Percentiles rank a stretch among this genome's conserved stretches.
Evolutionary conservation across 64 coral and sea anemone genomes (phyloP).

Genomic region (Montipora capricornis): DNA sequence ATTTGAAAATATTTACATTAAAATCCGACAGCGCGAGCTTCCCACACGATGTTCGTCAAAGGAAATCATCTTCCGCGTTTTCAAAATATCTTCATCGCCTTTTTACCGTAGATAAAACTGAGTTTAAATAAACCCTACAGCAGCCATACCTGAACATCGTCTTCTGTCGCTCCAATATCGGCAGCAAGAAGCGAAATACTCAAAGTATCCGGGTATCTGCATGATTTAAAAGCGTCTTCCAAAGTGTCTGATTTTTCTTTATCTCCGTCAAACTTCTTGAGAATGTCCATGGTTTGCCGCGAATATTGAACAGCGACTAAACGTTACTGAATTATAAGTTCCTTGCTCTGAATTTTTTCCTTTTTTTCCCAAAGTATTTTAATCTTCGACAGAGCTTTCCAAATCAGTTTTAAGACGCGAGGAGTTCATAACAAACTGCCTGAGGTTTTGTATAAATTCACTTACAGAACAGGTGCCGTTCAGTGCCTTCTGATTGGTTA

Average conservation of each 20-base stretch:
- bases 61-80: not conserved
- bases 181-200: constrained; percentile 73
- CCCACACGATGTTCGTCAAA: not conserved
- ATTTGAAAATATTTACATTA: not conserved
- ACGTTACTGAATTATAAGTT: no score
- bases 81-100: not conserved
- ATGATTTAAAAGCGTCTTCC: constrained; percentile 77
- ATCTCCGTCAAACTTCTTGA: constrained; percentile 20
- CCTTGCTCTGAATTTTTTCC: not conserved
- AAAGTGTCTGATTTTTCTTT: constrained; percentile 37
- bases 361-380: not conserved
- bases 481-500: not conserved
- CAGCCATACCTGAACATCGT: constrained; percentile 63
- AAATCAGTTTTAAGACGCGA: not conserved
- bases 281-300: constrained; percentile 2
- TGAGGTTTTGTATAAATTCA: constrained; percentile 15
- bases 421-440: not conserved
- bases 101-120: no score
- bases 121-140: no score
- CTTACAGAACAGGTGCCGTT: not conserved
- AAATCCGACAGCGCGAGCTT: not conserved
- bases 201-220: constrained; percentile 65
- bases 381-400: not conserved
- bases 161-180: constrained; percentile 74
- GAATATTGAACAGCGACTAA: not conserved